Evolutionary conservation across 37 sponge, comb jelly and placozoan genomes (phyloP).

Genomic region (Tethya wilhelma): DNA sequence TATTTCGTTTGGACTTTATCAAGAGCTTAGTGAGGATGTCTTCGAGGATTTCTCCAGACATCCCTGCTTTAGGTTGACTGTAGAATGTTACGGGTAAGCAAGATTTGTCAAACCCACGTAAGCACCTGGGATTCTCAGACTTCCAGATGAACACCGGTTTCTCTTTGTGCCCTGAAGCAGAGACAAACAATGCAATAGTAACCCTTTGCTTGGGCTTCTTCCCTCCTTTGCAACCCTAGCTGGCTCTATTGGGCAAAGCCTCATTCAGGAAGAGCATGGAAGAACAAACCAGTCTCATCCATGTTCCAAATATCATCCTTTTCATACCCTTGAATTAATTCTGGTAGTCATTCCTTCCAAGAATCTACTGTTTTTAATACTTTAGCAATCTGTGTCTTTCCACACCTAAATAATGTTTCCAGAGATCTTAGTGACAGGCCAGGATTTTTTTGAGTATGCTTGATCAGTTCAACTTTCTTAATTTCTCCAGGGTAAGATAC

Average conservation of each 20-base stretch:
- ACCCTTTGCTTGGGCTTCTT: conserved; percentile 7
- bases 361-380: conserved; percentile 33
- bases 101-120: conserved; percentile 21
- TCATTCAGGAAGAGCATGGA: conserved; percentile 48
- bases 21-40: conserved; percentile 18
- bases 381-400: neutral
- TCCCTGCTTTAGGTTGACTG: conserved; percentile 44
- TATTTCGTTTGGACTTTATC: neutral
- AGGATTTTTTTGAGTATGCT: no score
- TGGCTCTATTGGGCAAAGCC: conserved; percentile 38
- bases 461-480: no score
- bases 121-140: conserved; percentile 44
- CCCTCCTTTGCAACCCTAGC: conserved; percentile 17
- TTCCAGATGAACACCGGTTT: conserved; percentile 43
- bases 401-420: neutral
- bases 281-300: conserved; percentile 34
- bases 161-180: conserved; percentile 6
- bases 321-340: conserved; percentile 21
- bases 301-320: conserved; percentile 46
- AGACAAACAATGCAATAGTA: conserved; percentile 5
- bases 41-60: conserved; percentile 31
- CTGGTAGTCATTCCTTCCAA: conserved; percentile 61
- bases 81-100: conserved; percentile 30
- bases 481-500: no score
- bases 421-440: no score